Percentiles rank a stretch among this genome's conserved stretches.
Conservation (phyloP, 2,888 invertebrate genomes). For the Argynnis bischoffii region DNA sequence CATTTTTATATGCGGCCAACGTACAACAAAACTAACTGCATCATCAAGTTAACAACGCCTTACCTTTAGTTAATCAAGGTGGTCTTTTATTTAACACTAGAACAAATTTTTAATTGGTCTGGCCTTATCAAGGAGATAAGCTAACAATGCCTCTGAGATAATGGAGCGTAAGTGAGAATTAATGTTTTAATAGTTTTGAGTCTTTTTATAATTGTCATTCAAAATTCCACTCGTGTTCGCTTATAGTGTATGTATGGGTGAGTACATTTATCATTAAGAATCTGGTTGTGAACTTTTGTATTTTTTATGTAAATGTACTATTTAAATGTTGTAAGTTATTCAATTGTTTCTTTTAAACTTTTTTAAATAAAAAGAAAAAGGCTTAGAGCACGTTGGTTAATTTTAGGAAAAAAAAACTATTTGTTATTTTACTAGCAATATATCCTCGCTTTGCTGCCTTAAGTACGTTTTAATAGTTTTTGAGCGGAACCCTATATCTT, state of each 20-base stretch:
- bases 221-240: slow-evolving; percentile 33
- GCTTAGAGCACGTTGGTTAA: no score
- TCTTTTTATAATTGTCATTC: slow-evolving; percentile 42
- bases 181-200: slow-evolving; percentile 58
- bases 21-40: slow-evolving; percentile 39
- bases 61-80: slow-evolving; percentile 34
- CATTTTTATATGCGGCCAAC: slow-evolving; percentile 41
- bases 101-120: slow-evolving; percentile 71
- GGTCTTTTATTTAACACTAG: slow-evolving; percentile 49
- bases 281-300: no score
- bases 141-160: slow-evolving; percentile 63
- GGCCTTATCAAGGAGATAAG: slow-evolving; percentile 61
- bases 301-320: no score
- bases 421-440: no score
- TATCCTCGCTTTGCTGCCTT: no score
- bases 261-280: not conserved
- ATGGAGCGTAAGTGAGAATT: slow-evolving; percentile 69
- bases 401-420: no score
- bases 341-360: no score
- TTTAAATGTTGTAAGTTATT: no score
- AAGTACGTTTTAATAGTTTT: no score
- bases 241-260: not conserved
- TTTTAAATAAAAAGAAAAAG: no score
- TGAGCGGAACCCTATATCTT: no score
- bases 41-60: slow-evolving; percentile 43